Evolutionary conservation across 1,140 invertebrate species (phyloP).

Genomic region (Calosoma granatense): DNA sequence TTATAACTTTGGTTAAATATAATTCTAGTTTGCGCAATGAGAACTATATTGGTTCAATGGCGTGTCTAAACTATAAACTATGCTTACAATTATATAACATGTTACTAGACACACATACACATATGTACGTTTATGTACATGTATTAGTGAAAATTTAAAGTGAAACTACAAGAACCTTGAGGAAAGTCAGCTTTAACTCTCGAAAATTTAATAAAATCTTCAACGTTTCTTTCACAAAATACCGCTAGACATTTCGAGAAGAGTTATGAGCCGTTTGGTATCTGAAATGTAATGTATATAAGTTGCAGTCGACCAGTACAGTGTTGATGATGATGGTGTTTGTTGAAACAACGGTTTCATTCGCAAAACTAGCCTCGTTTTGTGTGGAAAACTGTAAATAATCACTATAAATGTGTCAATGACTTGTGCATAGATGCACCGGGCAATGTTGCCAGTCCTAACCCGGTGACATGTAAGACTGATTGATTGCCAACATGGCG

Average conservation of each 20-base stretch:
- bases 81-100: too few species aligned
- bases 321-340: neutral
- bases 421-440: constrained; percentile 9
- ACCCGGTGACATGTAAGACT: neutral
- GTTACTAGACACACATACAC: too few species aligned
- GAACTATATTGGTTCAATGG: too few species aligned
- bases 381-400: neutral
- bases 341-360: neutral
- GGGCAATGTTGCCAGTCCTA: constrained; percentile 3
- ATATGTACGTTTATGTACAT: too few species aligned
- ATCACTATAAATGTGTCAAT: constrained; percentile 13
- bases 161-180: too few species aligned
- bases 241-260: neutral
- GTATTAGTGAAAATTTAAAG: too few species aligned
- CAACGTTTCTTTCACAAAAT: neutral
- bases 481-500: neutral
- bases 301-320: neutral
- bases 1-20: too few species aligned
- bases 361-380: neutral
- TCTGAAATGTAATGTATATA: neutral
- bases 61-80: too few species aligned
- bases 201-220: neutral
- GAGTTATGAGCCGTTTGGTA: neutral
- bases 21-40: too few species aligned
- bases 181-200: neutral